Evolutionary conservation across 2,113 vertebrate species (phyloP).

Genomic region (Stigmatopora argus): DNA sequence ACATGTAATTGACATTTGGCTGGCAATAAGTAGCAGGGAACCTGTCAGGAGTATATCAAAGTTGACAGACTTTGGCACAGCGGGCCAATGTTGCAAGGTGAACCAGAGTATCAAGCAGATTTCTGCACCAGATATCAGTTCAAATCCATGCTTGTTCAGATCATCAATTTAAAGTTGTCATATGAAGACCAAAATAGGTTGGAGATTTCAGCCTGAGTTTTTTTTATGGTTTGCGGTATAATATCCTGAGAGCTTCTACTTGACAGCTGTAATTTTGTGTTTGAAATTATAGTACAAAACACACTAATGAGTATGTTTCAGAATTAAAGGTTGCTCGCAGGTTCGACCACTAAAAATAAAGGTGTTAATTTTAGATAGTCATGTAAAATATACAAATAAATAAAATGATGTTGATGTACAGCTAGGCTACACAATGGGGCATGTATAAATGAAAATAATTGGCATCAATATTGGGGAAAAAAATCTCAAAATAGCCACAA

Average conservation of each 20-base stretch:
- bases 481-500: too few relatives aligned
- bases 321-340: neutral
- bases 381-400: too few relatives aligned
- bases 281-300: neutral
- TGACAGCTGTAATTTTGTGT: neutral
- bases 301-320: neutral
- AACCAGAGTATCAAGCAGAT: constrained; percentile 30
- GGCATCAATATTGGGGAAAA: too few relatives aligned
- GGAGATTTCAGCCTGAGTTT: constrained; percentile 9
- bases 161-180: constrained; percentile 27
- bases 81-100: constrained; percentile 36
- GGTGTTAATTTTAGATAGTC: too few relatives aligned
- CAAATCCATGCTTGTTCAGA: constrained; percentile 43
- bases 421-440: too few relatives aligned
- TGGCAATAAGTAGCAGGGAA: constrained; percentile 10
- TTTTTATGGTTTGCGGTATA: neutral
- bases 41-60: constrained; percentile 31
- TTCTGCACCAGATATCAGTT: constrained; percentile 41
- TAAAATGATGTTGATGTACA: too few relatives aligned
- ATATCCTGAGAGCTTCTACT: neutral
- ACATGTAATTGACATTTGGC: constrained; percentile 26
- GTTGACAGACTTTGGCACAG: constrained; percentile 26
- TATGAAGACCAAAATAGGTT: constrained; percentile 21
- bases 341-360: too few relatives aligned
- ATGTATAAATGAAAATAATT: too few relatives aligned